Percentiles rank a stretch among this genome's conserved stretches.
These are phyloP conservation scores for Anolis apletophallus DNA, from an alignment of 2,797 vertebrate genomes.

Conservation along the genomic window DNA sequence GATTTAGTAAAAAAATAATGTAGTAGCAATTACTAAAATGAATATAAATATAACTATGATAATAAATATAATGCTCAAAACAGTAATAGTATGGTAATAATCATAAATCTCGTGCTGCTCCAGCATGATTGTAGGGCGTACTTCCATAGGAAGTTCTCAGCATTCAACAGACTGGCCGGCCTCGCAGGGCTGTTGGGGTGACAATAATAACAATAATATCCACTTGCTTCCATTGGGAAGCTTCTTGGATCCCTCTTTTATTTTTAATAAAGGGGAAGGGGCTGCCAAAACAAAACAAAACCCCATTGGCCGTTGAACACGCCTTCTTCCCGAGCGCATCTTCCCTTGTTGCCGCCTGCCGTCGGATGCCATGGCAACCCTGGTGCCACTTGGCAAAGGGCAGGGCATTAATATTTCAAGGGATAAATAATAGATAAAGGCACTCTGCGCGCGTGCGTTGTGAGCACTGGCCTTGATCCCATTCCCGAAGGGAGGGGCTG, in stretches of 20 bases:
- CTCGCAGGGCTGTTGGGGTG: no score
- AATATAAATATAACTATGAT: no score
- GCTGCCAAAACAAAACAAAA: background rate
- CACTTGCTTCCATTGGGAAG: background rate
- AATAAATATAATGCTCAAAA: no score
- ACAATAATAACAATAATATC: no score
- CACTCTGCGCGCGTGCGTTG: background rate
- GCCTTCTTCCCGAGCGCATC: background rate
- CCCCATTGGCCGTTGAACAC: conserved; percentile 16
- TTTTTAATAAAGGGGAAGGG: background rate
- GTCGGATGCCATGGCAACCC: conserved; percentile 37
- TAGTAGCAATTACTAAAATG: no score
- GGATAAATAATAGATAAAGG: conserved; percentile 20
- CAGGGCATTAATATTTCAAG: conserved; percentile 38
- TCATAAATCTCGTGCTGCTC: no score
- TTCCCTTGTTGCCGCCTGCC: background rate
- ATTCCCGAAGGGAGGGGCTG: background rate
- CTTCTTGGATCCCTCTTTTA: background rate
- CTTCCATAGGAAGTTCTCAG: no score
- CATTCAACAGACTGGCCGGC: no score
- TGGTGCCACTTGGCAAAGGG: conserved; percentile 23
- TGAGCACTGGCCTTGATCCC: conserved; percentile 2
- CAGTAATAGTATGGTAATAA: no score
- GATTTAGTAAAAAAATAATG: no score
- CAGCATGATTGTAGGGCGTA: no score